These are phyloP conservation scores for Julus scandinavius DNA, from an alignment of 2,888 invertebrate species.

Conservation along the genomic window DNA sequence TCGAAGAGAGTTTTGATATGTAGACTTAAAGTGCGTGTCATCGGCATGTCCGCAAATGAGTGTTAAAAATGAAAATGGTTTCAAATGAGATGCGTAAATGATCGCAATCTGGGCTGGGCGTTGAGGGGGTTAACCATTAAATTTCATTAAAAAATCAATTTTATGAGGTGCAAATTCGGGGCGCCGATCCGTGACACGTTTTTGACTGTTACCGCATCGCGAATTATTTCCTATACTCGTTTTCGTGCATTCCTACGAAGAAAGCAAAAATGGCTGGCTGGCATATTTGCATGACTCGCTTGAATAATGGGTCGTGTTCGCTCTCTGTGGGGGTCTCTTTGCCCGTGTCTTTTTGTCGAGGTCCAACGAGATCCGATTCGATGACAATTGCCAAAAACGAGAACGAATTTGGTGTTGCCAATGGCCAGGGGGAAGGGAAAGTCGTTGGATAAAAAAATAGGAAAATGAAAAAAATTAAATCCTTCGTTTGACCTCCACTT, in stretches of 20 bases:
- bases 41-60: not conserved
- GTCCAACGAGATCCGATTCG: not conserved
- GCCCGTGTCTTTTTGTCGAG: too few species aligned
- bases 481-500: constrained; percentile 34
- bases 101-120: not conserved
- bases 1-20: not conserved
- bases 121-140: not conserved
- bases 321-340: constrained; percentile 20
- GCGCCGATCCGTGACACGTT: constrained; percentile 25
- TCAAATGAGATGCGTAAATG: constrained; percentile 11
- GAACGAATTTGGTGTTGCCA: not conserved
- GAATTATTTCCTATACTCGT: not conserved
- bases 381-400: too few species aligned
- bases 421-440: not conserved
- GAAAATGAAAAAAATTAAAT: not conserved
- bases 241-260: constrained; percentile 28
- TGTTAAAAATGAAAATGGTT: not conserved
- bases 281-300: constrained; percentile 46
- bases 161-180: not conserved
- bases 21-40: not conserved
- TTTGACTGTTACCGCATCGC: not conserved
- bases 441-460: too few species aligned
- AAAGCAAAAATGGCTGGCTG: constrained; percentile 52
- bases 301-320: not conserved
- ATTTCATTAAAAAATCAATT: not conserved